Evolutionary conservation across 2,113 vertebrate species (phyloP).

Genomic region (Peromyscus leucopus): DNA sequence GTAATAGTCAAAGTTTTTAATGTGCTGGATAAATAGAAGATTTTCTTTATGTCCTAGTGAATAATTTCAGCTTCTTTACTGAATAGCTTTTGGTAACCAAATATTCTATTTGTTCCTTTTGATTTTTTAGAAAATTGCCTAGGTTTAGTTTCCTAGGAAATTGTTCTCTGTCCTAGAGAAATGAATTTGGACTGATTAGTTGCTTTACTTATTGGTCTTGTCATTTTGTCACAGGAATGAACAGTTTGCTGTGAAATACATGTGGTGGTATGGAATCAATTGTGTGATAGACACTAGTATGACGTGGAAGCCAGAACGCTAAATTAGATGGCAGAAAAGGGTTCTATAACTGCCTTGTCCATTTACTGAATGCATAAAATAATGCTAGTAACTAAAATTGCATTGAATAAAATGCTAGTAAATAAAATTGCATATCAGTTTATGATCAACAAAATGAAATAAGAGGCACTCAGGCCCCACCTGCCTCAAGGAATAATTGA

Average conservation of each 20-base stretch:
- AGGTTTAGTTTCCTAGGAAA: conserved; percentile 77
- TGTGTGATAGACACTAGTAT: not conserved
- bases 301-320: not conserved
- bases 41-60: conserved; percentile 40
- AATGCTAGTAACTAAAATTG: not conserved
- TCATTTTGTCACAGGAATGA: conserved; percentile 63
- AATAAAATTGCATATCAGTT: not conserved
- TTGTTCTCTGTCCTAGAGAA: conserved; percentile 51
- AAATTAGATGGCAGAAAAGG: not conserved
- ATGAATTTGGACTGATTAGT: conserved; percentile 75
- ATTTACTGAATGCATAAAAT: not conserved
- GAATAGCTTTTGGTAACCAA: conserved; percentile 71
- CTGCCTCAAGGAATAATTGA: not conserved
- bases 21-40: conserved; percentile 56
- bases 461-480: fast-evolving
- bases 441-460: not conserved
- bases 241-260: conserved; percentile 6
- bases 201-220: conserved; percentile 53
- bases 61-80: conserved; percentile 60
- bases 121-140: conserved; percentile 71
- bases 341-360: not conserved
- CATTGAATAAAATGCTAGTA: not conserved
- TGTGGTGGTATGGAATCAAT: not conserved
- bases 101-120: conserved; percentile 76
- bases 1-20: conserved; percentile 24